Conservation (phyloP, 2,888 invertebrate genomes). For the Toxonevra muliebris region DNA sequence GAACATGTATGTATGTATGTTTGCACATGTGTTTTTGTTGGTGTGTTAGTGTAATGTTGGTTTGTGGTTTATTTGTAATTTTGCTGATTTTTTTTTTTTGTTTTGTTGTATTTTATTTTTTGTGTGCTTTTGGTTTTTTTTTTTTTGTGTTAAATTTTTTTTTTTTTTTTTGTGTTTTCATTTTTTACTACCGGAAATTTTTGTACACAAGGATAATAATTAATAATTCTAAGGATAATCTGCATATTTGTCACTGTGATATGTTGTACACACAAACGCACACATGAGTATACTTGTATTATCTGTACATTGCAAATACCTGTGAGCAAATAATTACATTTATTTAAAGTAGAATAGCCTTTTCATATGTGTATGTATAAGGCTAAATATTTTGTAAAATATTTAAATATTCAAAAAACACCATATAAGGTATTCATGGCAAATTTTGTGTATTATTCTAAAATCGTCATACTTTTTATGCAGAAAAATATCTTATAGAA, state of each 20-base stretch:
- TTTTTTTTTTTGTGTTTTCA: slow-evolving; percentile 39
- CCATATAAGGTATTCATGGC: too few species aligned
- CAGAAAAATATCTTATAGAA: too few species aligned
- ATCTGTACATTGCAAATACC: not conserved
- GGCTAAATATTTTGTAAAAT: too few species aligned
- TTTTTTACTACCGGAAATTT: slow-evolving; percentile 26
- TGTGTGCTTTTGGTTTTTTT: too few species aligned
- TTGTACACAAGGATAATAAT: slow-evolving; percentile 53
- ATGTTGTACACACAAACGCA: slow-evolving; percentile 31
- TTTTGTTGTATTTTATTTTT: slow-evolving; percentile 49
- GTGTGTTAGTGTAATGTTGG: too few species aligned
- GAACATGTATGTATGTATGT: too few species aligned
- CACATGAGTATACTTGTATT: slow-evolving; percentile 15
- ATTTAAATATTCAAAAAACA: too few species aligned
- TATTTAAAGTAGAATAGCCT: not conserved
- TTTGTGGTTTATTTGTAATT: too few species aligned
- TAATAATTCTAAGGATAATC: slow-evolving; percentile 57
- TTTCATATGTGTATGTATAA: not conserved
- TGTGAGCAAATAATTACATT: not conserved
- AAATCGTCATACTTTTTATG: too few species aligned
- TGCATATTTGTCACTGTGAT: slow-evolving; percentile 55
- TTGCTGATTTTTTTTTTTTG: slow-evolving; percentile 6
- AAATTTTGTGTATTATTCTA: too few species aligned
- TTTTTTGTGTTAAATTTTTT: slow-evolving; percentile 44
- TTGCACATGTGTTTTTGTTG: too few species aligned